Conservation (phyloP, 2,888 invertebrate species). For the Terebella lapidaria region DNA sequence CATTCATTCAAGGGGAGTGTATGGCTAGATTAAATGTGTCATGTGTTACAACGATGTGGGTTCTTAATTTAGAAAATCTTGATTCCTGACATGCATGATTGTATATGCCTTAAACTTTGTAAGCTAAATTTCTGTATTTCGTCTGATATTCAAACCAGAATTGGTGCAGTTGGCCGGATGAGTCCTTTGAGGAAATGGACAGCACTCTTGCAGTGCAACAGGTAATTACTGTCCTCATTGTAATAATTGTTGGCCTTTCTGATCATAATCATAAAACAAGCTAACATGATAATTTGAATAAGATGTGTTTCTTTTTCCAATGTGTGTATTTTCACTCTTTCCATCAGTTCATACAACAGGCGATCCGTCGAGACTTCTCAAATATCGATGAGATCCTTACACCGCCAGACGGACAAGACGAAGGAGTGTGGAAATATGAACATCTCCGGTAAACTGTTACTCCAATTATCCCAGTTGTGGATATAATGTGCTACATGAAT, state of each 20-base stretch:
- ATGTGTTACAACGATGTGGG: too few species aligned
- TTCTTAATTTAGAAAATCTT: too few species aligned
- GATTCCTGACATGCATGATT: too few species aligned
- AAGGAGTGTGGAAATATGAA: conserved; percentile 99
- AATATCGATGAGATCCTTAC: conserved; percentile 90
- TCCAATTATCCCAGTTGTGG: neutral
- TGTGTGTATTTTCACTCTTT: neutral
- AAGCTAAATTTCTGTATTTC: too few species aligned
- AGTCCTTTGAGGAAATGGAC: conserved; percentile 98
- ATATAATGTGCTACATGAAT: neutral
- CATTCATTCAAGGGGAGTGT: too few species aligned
- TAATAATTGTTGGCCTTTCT: too few species aligned
- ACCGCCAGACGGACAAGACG: conserved; percentile 95
- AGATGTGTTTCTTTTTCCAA: neutral
- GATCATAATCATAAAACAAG: neutral
- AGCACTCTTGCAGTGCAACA: conserved; percentile 97
- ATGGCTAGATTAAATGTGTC: too few species aligned
- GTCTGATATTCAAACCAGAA: too few species aligned
- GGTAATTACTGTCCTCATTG: conserved; percentile 36
- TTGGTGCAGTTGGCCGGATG: conserved; percentile 96
- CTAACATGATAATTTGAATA: too few species aligned
- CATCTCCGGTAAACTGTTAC: conserved; percentile 71
- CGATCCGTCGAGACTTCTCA: conserved; percentile 85
- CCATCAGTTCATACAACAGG: conserved; percentile 83
- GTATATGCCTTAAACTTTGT: too few species aligned